These are phyloP conservation scores for Drosophila mauritiana DNA, from an alignment of 1,140 invertebrate genomes.

Conservation along the genomic window DNA sequence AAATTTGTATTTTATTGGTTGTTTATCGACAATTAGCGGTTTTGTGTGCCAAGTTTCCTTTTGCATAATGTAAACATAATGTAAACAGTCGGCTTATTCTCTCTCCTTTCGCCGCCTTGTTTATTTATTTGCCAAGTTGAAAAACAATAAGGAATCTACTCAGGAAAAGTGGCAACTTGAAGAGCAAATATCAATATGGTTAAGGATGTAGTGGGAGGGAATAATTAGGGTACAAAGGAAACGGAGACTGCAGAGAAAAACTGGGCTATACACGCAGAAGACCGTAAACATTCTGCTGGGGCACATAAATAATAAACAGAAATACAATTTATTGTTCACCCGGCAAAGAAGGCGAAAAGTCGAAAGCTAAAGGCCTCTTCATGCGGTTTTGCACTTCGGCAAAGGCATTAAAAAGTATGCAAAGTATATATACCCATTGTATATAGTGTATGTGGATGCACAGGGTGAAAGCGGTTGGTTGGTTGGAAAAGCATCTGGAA, in stretches of 20 bases:
- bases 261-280: slow-evolving; percentile 11
- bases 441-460: slow-evolving; percentile 6
- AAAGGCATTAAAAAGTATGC: slow-evolving; percentile 74
- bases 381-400: slow-evolving; percentile 76
- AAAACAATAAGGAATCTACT: slow-evolving; percentile 23
- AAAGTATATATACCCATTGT: slow-evolving; percentile 20
- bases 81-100: slow-evolving; percentile 48
- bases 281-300: slow-evolving; percentile 54
- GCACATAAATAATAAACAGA: slow-evolving; percentile 68
- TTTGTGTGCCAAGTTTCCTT: slow-evolving; percentile 70
- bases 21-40: slow-evolving; percentile 83
- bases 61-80: slow-evolving; percentile 61
- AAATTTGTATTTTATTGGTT: slow-evolving; percentile 84
- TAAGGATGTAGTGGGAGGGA: slow-evolving; percentile 13
- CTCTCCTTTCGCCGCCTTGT: slow-evolving; percentile 8
- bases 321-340: slow-evolving; percentile 63
- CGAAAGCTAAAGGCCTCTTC: slow-evolving; percentile 56
- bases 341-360: slow-evolving; percentile 23
- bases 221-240: slow-evolving; percentile 27
- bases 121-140: slow-evolving; percentile 67
- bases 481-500: slow-evolving; percentile 66
- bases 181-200: slow-evolving; percentile 25
- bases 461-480: background rate
- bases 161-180: slow-evolving; percentile 2
- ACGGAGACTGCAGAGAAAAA: slow-evolving; percentile 17